Percentiles rank a stretch among this genome's conserved stretches.
Conservation (phyloP, 2,113 vertebrate genomes). For the Serilophus lunatus region DNA sequence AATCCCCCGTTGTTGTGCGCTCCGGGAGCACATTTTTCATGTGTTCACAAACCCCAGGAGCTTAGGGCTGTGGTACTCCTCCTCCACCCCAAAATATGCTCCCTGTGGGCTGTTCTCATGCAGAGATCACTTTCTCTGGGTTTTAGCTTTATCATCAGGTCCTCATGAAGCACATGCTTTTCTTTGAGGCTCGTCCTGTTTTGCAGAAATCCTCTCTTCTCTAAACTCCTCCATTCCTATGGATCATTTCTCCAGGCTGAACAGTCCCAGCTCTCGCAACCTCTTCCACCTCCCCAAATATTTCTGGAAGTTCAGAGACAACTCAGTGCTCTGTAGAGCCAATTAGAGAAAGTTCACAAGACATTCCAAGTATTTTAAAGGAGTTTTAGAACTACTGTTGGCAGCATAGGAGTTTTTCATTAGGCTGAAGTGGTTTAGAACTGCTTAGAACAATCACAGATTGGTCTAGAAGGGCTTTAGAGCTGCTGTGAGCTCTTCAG, state of each 20-base stretch:
- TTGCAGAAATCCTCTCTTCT: background rate
- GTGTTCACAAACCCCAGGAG: background rate
- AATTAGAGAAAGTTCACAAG: background rate
- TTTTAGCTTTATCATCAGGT: background rate
- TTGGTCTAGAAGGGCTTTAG: background rate
- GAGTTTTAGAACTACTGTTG: background rate
- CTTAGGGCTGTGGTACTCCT: background rate
- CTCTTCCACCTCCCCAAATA: background rate
- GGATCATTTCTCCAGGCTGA: background rate
- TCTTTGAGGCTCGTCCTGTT: background rate
- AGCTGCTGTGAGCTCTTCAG: background rate
- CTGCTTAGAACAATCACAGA: background rate
- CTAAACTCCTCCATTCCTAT: background rate
- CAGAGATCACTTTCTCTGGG: background rate
- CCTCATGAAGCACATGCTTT: background rate
- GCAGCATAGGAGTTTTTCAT: background rate
- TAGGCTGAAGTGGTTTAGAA: background rate
- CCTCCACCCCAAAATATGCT: slow-evolving; percentile 5
- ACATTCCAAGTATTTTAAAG: background rate
- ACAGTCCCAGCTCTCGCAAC: too few species aligned
- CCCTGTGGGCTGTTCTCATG: background rate
- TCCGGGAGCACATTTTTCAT: background rate
- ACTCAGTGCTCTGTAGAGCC: background rate
- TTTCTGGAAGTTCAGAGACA: background rate
- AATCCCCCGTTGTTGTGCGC: background rate